Evolutionary conservation across 2,113 vertebrate species (phyloP).

Genomic region (Propithecus coquereli): DNA sequence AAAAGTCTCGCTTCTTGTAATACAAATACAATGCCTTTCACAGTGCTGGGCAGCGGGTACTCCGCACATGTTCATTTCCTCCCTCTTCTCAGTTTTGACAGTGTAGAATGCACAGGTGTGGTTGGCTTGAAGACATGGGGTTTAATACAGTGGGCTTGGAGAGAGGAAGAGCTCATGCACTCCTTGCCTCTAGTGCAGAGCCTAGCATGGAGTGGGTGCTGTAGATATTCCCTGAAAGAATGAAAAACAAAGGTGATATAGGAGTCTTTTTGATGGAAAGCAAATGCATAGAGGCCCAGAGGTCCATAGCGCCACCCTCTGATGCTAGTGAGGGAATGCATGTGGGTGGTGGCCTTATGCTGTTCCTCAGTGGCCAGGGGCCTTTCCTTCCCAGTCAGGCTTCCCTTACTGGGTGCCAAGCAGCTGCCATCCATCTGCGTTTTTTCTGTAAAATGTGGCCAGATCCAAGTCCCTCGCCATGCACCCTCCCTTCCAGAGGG

Average conservation of each 20-base stretch:
- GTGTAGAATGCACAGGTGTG: no score
- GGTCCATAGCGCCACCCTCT: neutral
- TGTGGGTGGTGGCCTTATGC: neutral
- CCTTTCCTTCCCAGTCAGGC: no score
- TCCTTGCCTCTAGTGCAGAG: neutral
- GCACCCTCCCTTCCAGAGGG: neutral
- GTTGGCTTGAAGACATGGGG: neutral
- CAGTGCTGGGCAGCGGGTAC: neutral
- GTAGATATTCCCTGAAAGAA: neutral
- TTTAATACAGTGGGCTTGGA: neutral
- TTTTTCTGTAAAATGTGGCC: constrained; percentile 48
- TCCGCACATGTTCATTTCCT: neutral
- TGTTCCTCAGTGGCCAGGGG: neutral
- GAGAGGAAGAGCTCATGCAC: neutral
- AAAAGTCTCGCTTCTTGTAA: neutral
- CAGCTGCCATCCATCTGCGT: neutral
- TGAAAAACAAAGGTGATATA: neutral
- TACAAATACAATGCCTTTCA: neutral
- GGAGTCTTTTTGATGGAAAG: neutral
- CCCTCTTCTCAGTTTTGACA: neutral
- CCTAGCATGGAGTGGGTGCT: neutral
- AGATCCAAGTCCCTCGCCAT: neutral
- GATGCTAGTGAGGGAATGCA: accelerated
- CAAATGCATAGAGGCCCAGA: neutral
- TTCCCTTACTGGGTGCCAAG: neutral